These are phyloP conservation scores for Muricea muricata DNA, from an alignment of 92 coral and sea anemone species.

Conservation along the genomic window DNA sequence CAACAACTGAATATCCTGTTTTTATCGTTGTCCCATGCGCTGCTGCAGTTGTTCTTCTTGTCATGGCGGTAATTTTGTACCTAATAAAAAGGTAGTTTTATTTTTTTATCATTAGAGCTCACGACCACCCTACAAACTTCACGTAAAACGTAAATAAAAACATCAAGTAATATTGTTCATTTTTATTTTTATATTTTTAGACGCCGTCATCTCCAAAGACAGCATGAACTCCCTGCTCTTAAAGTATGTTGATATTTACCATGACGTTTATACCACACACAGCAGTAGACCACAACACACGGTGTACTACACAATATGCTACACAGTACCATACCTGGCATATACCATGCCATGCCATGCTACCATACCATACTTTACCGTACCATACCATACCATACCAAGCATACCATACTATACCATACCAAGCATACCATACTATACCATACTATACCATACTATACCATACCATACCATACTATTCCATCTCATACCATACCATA, in stretches of 20 bases:
- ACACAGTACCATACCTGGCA: too few species aligned
- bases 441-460: conserved; percentile 8
- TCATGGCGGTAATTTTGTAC: too few species aligned
- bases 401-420: background rate
- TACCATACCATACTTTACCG: background rate
- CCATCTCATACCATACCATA: background rate
- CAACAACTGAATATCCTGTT: too few species aligned
- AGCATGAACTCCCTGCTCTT: background rate
- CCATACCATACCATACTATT: background rate
- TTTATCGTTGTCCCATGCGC: too few species aligned
- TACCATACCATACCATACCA: background rate
- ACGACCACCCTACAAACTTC: too few species aligned
- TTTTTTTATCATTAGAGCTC: too few species aligned
- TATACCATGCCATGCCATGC: background rate
- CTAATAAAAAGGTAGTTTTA: too few species aligned
- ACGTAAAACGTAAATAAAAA: too few species aligned
- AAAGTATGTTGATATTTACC: background rate
- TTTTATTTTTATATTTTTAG: background rate
- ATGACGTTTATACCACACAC: too few species aligned
- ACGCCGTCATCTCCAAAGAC: background rate
- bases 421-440: conserved; percentile 13
- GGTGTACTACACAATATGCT: too few species aligned
- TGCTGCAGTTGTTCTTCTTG: too few species aligned
- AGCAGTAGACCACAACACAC: background rate
- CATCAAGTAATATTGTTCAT: background rate